Conservation (phyloP, 2,888 invertebrate species). For the Cheilosia urbana region DNA sequence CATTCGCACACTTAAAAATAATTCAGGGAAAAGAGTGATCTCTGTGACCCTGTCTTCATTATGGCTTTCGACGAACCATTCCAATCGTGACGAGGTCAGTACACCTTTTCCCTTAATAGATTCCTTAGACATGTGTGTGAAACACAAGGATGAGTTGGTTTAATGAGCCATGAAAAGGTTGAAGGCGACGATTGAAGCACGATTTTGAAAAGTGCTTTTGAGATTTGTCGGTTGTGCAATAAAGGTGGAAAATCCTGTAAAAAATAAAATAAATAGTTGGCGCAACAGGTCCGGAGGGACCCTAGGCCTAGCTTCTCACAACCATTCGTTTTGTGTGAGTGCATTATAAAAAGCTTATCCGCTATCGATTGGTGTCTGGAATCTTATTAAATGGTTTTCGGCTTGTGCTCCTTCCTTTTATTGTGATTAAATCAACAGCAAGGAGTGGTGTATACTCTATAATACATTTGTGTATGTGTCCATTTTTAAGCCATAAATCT, state of each 20-base stretch:
- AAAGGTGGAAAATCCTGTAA: slow-evolving; percentile 25
- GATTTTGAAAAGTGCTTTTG: slow-evolving; percentile 21
- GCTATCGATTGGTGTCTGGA: slow-evolving; percentile 1
- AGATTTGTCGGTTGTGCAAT: background rate
- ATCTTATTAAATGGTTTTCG: background rate
- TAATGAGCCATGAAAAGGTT: slow-evolving; percentile 31
- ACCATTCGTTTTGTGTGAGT: too few species aligned
- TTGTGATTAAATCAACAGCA: background rate
- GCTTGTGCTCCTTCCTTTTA: background rate
- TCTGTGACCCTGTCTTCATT: background rate
- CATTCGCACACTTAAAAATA: background rate
- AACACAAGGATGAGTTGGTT: background rate
- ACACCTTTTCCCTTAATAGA: background rate
- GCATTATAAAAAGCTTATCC: background rate
- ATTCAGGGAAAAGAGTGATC: background rate
- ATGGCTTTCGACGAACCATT: background rate
- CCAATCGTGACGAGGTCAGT: slow-evolving; percentile 14
- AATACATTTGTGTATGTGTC: background rate
- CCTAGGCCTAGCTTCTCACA: too few species aligned
- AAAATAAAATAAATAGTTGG: too few species aligned
- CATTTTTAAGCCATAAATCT: too few species aligned
- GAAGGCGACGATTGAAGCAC: slow-evolving; percentile 13
- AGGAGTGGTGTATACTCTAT: background rate
- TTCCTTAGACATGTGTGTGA: background rate
- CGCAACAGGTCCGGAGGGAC: too few species aligned